Percentiles rank a stretch among this genome's conserved stretches.
phyloP scores from a whole-genome alignment of 2,797 vertebrate species.

The Pseudochaenichthys georgianus region DNA sequence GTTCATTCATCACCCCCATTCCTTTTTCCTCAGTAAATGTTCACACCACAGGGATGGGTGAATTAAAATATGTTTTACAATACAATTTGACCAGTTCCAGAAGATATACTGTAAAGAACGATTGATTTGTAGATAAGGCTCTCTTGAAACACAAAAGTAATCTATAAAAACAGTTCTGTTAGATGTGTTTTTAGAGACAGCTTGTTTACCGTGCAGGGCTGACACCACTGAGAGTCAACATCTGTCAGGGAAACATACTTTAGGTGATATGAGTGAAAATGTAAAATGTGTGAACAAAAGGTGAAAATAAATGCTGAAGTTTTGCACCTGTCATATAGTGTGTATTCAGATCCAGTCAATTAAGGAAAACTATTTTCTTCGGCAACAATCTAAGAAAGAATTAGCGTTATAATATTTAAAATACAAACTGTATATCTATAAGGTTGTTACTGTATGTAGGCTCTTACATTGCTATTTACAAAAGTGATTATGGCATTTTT shows the following conservation, averaged over 20 bases:
- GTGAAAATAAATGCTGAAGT: background rate
- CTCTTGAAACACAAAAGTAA: slow-evolving; percentile 1
- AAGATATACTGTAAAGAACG: background rate
- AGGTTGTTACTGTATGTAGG: too few species aligned
- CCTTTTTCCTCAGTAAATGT: background rate
- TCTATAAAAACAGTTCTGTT: slow-evolving; percentile 1
- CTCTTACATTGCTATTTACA: background rate
- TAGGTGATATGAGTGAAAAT: slow-evolving; percentile 14
- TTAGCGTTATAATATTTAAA: background rate
- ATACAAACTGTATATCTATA: background rate
- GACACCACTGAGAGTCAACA: slow-evolving; percentile 25
- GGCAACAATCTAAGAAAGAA: background rate
- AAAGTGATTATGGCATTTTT: background rate
- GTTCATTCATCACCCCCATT: slow-evolving; percentile 8
- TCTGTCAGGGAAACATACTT: slow-evolving; percentile 14
- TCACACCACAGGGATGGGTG: background rate
- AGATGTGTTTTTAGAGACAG: background rate
- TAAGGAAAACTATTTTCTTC: background rate
- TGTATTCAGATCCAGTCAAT: background rate
- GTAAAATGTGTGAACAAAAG: slow-evolving; percentile 3
- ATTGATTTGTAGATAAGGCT: background rate
- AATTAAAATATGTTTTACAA: background rate
- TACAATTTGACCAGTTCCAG: background rate
- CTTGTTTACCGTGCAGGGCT: slow-evolving; percentile 12
- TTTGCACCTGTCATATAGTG: background rate